Percentiles rank a stretch among this genome's conserved stretches.
These are phyloP conservation scores for Typhlomys cinereus DNA, from an alignment of 2,113 vertebrate genomes.

Conservation along the genomic window DNA sequence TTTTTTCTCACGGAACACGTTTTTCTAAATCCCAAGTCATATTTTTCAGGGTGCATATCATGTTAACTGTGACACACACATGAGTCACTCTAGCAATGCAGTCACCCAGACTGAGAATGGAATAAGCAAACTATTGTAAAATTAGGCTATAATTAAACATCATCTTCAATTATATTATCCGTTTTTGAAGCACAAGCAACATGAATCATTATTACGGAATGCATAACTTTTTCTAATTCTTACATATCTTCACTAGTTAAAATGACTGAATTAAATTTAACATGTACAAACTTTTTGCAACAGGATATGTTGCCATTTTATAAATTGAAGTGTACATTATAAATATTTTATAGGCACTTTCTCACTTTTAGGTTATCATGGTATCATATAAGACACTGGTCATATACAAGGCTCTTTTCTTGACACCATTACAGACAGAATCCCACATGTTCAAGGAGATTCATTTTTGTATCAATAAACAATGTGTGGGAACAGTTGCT, in stretches of 20 bases:
- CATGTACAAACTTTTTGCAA: no score
- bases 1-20: background rate
- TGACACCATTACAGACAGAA: background rate
- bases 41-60: no score
- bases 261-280: background rate
- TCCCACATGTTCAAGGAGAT: background rate
- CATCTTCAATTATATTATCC: no score
- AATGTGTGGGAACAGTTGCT: background rate
- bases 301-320: no score
- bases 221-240: background rate
- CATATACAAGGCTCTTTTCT: background rate
- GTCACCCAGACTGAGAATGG: background rate
- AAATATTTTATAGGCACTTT: background rate
- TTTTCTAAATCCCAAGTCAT: background rate
- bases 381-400: background rate
- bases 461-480: accelerated
- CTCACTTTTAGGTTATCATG: background rate
- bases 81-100: background rate
- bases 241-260: background rate
- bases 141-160: background rate
- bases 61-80: no score
- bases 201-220: background rate
- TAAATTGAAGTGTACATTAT: background rate
- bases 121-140: background rate
- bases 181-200: background rate